phyloP scores from a whole-genome alignment of 2,888 invertebrate species.

The Hirtodrosophila cameraria region DNA sequence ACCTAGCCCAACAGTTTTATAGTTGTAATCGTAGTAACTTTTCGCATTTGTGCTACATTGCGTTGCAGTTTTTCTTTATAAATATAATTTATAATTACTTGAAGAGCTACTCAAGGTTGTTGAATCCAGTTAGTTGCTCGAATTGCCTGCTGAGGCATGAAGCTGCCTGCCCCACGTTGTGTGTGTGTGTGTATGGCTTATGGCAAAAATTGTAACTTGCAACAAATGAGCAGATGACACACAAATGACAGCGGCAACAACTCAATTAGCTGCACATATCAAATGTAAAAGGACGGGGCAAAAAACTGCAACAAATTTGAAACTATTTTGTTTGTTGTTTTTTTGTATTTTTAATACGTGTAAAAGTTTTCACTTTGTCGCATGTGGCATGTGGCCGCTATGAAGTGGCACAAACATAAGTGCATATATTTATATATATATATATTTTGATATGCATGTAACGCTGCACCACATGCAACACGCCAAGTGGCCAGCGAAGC shows the following conservation, averaged over 20 bases:
- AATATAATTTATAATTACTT: conserved; percentile 41
- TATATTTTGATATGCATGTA: conserved; percentile 24
- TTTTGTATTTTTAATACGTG: conserved; percentile 10
- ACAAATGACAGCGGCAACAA: conserved; percentile 56
- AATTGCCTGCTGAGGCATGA: conserved; percentile 66
- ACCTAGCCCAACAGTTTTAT: conserved; percentile 34
- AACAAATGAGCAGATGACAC: conserved; percentile 46
- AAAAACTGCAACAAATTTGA: conserved; percentile 1
- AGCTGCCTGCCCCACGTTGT: conserved; percentile 6
- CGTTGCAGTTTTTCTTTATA: conserved; percentile 26
- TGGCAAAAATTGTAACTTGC: conserved; percentile 19
- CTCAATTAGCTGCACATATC: conserved; percentile 50
- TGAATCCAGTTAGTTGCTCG: conserved; percentile 75
- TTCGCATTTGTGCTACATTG: conserved; percentile 44
- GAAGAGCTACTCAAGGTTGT: conserved; percentile 65
- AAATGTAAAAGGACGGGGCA: no score
- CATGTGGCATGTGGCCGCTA: conserved; percentile 62
- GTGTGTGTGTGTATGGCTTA: not conserved
- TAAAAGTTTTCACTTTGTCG: conserved; percentile 73
- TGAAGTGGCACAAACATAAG: conserved; percentile 63
- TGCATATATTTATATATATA: conserved; percentile 7
- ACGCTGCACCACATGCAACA: conserved; percentile 55
- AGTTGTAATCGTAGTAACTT: conserved; percentile 20
- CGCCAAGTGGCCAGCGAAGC: conserved; percentile 56
- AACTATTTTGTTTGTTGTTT: conserved; percentile 8